Evolutionary conservation across 2,888 invertebrate species (phyloP), one percentile per base, ranked within the genome.

Genomic region (Sphaeridia pumilis): DNA sequence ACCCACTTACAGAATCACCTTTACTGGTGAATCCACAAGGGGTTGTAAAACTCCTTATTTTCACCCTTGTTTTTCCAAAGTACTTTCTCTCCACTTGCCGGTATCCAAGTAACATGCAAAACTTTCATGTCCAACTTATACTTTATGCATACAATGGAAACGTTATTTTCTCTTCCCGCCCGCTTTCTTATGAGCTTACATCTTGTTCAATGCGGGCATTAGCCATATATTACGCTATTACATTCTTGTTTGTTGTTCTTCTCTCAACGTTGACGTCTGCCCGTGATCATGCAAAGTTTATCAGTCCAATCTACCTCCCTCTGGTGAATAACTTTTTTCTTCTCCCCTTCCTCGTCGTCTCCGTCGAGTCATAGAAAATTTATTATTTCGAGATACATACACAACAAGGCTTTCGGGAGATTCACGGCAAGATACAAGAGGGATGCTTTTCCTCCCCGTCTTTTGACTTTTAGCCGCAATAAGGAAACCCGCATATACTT

Each of bases 221-320:
- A 38, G 38, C 38, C 7, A 38, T 38, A 38, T 38, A 38, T 38
- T 17, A 38, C 17, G 17, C 12, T n/a, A n/a, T 38, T 38, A 38
- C 20, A 38, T 38, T 38, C 10, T 38, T 5, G 20, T 5, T 38
- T 14, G 38, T n/a, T n/a, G n/a, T n/a, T n/a, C n/a, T n/a, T n/a
- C n/a, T n/a, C n/a, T n/a, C n/a, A n/a, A n/a, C n/a, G n/a, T n/a
- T n/a, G n/a, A n/a, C n/a, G n/a, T n/a, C n/a, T n/a, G n/a, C n/a
- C n/a, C 49, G 58, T 53, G 60, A 61, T 64, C 64, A 64, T 64
- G 64, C 61, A 63, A 64, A 64, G 58, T 64, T 64, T 63, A 64
- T 64, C 62, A 64, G 61, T 57, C 55, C 61, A 61, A 64, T 64
- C 64, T 64, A 51, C 57, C 55, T 62, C 53, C 60, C 60, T 52